Base-by-base conservation (phyloP, 2,797 vertebrate species). In the Bradypodion ventrale region DNA sequence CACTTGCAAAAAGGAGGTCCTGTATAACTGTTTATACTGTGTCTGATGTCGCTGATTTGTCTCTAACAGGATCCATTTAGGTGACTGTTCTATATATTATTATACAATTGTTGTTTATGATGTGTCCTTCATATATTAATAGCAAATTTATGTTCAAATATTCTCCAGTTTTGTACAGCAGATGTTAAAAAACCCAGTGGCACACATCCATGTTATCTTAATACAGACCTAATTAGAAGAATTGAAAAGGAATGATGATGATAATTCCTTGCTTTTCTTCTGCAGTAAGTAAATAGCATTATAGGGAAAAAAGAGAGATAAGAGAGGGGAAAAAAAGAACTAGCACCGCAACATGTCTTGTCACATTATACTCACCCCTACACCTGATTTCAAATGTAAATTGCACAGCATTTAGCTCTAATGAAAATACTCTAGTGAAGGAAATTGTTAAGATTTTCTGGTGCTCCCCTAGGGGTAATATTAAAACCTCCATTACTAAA, bases 371-470 rank as follows among this genome's bases (percentile, higher is more conserved):
- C 94, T 95, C 95, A 94, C 93, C 94, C 88, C 93, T 94, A 96
- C 93, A 96, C 93, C 94, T 96, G 95, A 96, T 97, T 97, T 96
- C 94, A 94, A 95, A 96, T 96, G 96, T 96, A 96, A 97, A 96
- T 96, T 96, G 96, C 95, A 95, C 83, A 85, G 95, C 95, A 95
- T 97, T 97, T 96, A 97, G 93, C 92, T 91, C 96, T 96, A 96
- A 96, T 97, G 96, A 96, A 96, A 96, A 97, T 96, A 96, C 94
- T 95, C 95, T 89, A 95, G 94, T 95, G 95, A 96, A 96, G 94
- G 95, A 96, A 96, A 97, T 96, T 96, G 95, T 96, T 96, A 96
- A 96, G 96, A 96, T 96, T 96, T 96, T 96, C 94, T 96, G 94
- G 93, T 94, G 93, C 95, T 95, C 96, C 95, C 95, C 94, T 96